Base-by-base conservation (phyloP, 1,140 invertebrate species). In the Plutomurus gul region DNA sequence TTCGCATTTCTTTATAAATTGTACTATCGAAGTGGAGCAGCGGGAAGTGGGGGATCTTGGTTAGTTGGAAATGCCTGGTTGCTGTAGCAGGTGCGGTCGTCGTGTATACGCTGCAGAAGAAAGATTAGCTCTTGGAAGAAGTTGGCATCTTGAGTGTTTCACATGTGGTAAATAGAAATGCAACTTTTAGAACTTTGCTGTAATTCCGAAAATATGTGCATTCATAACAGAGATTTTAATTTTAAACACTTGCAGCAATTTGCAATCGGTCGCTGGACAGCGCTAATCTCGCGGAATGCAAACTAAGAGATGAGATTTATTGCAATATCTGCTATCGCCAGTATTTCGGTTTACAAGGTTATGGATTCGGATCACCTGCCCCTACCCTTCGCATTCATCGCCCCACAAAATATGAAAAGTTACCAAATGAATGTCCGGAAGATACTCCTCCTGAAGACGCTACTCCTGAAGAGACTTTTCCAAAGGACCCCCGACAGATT, bases 91-190 rank as follows among this genome's bases (percentile, higher is more conserved):
- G 13, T 79, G 78, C 40, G 72, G 72, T 10, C 20, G 56, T 7
- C 18, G 51, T 27, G 78, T 79, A 22, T 60, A 46, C 36, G 78
- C 78, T 20, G 78, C 78, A 49, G 78, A 79, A 47, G 78, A 75
- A 46, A 56, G 39, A 30, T 70, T 74, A 40, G 72, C 71, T n/a
- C 37, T 79, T 11, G 49, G 18, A 0, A n/a, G 33, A 37, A 75
- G 72, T 56, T 79, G 78, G 78, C 78, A 79, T 73, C 3, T 75
- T 16, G 71, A 75, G 18, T 79, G 78, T 40, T 79, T 60, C 51
- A 79, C 78, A 8, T 79, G 78, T 18, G 78, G 76, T 77, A 39
- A 22, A 36, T 36, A 13, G 18, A 65, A 30, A 25, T 39, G 6
- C 0, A 39, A 27, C 13, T 27, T 27, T 25, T 51, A 7, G 18